phyloP scores from a whole-genome alignment of 2,113 vertebrate genomes.

The Aspiorhynchus laticeps region DNA sequence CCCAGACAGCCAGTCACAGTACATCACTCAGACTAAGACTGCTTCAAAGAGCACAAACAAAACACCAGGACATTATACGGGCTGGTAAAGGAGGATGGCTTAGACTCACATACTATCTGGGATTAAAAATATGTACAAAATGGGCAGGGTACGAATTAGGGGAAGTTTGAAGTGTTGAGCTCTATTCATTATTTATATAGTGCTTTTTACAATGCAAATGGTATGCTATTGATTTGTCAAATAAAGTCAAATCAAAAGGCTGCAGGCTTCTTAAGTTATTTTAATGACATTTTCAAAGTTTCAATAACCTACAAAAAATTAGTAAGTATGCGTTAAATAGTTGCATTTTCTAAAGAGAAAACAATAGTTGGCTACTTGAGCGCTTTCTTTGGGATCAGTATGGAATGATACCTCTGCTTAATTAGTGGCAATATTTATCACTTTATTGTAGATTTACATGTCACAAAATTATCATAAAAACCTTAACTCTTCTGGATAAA shows the following conservation, averaged over 20 bases:
- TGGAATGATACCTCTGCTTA: not conserved
- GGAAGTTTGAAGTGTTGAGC: not conserved
- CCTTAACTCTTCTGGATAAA: not conserved
- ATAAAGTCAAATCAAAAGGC: not conserved
- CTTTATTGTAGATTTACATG: not conserved
- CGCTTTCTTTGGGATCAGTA: not conserved
- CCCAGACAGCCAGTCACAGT: constrained; percentile 33
- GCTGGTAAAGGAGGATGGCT: constrained; percentile 7
- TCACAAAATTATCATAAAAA: not conserved
- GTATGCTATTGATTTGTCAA: not conserved
- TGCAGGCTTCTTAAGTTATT: not conserved
- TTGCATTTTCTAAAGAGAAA: not conserved
- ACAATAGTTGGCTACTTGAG: not conserved
- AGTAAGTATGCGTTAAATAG: not conserved
- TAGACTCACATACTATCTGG: not conserved
- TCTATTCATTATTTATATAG: too few relatives aligned
- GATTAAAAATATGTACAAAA: not conserved
- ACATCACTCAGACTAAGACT: constrained; percentile 30
- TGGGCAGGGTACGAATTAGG: not conserved
- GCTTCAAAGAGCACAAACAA: not conserved
- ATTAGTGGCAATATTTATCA: not conserved
- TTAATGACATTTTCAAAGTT: not conserved
- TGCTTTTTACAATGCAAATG: too few relatives aligned
- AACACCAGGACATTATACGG: constrained; percentile 7
- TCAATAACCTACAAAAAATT: not conserved